Conservation (phyloP, 2,113 vertebrate species). For the Mirounga angustirostris region DNA sequence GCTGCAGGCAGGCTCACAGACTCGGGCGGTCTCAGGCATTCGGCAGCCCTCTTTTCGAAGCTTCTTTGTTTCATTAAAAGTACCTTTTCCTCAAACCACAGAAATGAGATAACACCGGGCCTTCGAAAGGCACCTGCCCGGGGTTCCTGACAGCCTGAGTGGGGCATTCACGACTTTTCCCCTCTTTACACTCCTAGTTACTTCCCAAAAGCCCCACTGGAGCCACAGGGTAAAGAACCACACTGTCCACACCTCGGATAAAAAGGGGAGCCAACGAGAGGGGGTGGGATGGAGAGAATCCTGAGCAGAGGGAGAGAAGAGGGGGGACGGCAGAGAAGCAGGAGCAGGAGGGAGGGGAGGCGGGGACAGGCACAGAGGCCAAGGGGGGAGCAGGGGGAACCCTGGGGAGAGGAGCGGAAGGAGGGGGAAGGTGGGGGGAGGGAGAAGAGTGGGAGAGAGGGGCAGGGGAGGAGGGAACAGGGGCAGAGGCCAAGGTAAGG, state of each 20-base stretch:
- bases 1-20: background rate
- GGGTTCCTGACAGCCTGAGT: background rate
- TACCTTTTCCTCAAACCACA: background rate
- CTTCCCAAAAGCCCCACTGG: background rate
- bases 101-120: background rate
- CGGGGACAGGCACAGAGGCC: background rate
- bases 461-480: background rate
- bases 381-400: background rate
- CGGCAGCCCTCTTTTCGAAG: background rate
- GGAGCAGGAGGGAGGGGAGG: no score
- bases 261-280: background rate
- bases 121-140: background rate
- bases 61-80: background rate
- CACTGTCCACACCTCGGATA: background rate
- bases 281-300: background rate
- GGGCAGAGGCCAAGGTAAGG: background rate
- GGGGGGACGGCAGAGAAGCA: background rate
- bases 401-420: background rate
- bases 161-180: fast-evolving
- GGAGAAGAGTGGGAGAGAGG: background rate
- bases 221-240: background rate
- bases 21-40: fast-evolving
- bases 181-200: fast-evolving
- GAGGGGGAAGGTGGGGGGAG: fast-evolving
- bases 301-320: background rate